Base-by-base conservation (phyloP, 2,888 invertebrate genomes). In the Lymantria monacha region DNA sequence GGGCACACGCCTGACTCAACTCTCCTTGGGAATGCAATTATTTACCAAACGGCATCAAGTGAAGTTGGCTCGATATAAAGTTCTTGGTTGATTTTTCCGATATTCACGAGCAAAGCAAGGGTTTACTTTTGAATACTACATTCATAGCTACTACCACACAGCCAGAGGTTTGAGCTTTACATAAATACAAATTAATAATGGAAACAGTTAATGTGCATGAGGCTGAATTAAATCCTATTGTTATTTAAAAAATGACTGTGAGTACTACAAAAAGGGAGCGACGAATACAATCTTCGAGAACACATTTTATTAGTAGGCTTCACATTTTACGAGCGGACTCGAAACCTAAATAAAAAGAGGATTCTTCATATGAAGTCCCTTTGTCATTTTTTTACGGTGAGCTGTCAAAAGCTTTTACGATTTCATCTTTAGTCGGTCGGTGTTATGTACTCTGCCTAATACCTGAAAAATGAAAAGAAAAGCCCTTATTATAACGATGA, bases 321-420 rank as follows among this genome's bases (percentile, higher is more conserved):
- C 75, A 72, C 74, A 63, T 80, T 87, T 87, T 87, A 87, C 81
- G 87, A 81, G 75, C 72, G 73, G 72, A 61, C 77, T 78, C 74
- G 70, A 76, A 81, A 76, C 80, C 76, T 79, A 81, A 87, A 85
- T 85, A 82, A 87, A 81, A 84, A 79, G 79, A 76, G 72, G 78
- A 81, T 80, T 83, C 80, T 81, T 85, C 84, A 81, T 87, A 85
- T 78, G 77, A 66, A 80, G 77, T 78, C 72, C 76, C 72, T 86
- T 87, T 86, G 84, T 83, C 77, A 82, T 77, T 83, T 87, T 66
- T 87, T 87, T 86, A 87, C 83, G 85, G 83, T 76, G 68, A 75
- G 75, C 76, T 79, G 81, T 85, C 81, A 86, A 83, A 83, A 77
- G 81, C 74, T 81, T 85, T 86, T 86, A 87, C 81, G 86, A 81